Evolutionary conservation across 1,140 invertebrate species (phyloP).

Genomic region (Solenopsis fugax): DNA sequence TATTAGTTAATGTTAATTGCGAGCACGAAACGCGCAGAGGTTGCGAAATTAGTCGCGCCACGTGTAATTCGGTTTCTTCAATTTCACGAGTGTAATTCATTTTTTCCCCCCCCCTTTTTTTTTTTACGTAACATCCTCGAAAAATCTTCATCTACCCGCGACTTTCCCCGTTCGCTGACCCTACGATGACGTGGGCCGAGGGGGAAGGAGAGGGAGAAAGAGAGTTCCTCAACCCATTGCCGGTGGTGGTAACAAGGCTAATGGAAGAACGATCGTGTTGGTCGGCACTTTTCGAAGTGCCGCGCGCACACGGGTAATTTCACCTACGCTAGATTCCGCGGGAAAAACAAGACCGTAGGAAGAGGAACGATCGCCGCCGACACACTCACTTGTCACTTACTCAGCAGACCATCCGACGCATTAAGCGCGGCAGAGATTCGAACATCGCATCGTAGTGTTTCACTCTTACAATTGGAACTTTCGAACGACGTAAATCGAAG

Average conservation of each 20-base stretch:
- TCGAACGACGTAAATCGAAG: conserved; percentile 7
- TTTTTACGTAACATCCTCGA: conserved; percentile 16
- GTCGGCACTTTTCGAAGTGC: conserved; percentile 66
- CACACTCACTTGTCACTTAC: conserved; percentile 15
- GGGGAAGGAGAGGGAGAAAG: conserved; percentile 1
- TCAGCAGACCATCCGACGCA: conserved; percentile 10
- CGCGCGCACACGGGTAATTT: conserved; percentile 65
- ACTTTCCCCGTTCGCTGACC: conserved; percentile 44
- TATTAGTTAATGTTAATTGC: conserved; percentile 27
- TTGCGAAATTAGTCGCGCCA: background rate
- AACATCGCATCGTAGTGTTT: conserved; percentile 7
- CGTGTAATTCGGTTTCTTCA: background rate
- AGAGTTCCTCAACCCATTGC: conserved; percentile 72
- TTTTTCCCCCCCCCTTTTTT: background rate
- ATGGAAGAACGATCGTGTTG: conserved; percentile 71
- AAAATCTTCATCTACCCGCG: conserved; percentile 13
- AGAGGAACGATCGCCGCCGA: conserved; percentile 64
- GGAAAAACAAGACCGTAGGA: conserved; percentile 72
- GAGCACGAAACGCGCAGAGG: background rate
- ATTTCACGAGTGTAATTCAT: conserved; percentile 12
- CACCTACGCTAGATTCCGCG: conserved; percentile 73
- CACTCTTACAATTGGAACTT: conserved; percentile 40
- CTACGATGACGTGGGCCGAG: background rate
- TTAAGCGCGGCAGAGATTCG: conserved; percentile 34
- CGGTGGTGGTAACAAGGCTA: conserved; percentile 69